phyloP scores from a whole-genome alignment of 2,113 vertebrate genomes.

The Himantopus leucocephalus region DNA sequence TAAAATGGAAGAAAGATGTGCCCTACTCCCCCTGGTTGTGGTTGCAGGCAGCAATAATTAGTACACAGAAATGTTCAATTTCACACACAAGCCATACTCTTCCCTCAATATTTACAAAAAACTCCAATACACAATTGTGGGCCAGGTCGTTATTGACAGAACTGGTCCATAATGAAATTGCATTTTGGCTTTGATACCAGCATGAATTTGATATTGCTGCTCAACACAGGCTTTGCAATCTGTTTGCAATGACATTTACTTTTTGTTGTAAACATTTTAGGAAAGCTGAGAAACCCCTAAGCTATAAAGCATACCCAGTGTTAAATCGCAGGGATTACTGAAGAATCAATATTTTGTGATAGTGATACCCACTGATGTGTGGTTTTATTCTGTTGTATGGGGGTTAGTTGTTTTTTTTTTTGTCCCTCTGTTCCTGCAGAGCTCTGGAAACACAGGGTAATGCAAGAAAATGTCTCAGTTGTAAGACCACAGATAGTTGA shows the following conservation, averaged over 20 bases:
- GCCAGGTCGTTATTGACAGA: conserved; percentile 4
- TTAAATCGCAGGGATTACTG: conserved; percentile 13
- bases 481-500: conserved; percentile 72
- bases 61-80: neutral
- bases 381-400: neutral
- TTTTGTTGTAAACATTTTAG: conserved; percentile 17
- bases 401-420: neutral
- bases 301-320: neutral
- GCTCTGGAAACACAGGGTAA: conserved; percentile 74
- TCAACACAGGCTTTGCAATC: neutral
- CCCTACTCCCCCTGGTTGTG: neutral
- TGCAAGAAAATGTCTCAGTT: conserved; percentile 73
- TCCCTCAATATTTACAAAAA: neutral
- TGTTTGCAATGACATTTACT: conserved; percentile 12
- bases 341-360: neutral
- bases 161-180: neutral
- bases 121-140: neutral
- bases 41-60: neutral
- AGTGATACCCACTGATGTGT: neutral
- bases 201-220: neutral
- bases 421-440: conserved; percentile 31
- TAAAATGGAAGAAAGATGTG: neutral
- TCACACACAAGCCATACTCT: neutral
- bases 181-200: conserved; percentile 14
- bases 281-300: neutral